phyloP scores from a whole-genome alignment of 2,888 invertebrate species.

The Bombylius major region DNA sequence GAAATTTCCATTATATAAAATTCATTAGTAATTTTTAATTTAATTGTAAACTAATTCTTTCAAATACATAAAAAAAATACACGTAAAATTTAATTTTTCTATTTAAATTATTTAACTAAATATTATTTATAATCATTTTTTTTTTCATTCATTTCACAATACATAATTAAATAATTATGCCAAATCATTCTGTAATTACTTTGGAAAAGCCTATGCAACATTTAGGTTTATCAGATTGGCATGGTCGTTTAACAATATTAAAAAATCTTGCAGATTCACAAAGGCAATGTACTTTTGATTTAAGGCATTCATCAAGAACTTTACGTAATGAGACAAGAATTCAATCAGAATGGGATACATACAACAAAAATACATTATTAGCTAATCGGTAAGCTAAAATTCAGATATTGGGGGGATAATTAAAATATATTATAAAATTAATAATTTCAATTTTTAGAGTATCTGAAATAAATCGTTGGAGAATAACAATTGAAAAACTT shows the following conservation, averaged over 20 bases:
- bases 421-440: conserved; percentile 51
- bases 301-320: conserved; percentile 57
- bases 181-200: conserved; percentile 36
- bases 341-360: conserved; percentile 64
- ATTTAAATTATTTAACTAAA: no score
- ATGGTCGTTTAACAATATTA: conserved; percentile 51
- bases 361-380: conserved; percentile 61
- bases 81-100: no score
- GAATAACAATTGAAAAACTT: conserved; percentile 41
- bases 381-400: conserved; percentile 46
- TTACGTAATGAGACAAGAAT: conserved; percentile 63
- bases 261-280: conserved; percentile 56
- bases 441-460: conserved; percentile 37
- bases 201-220: conserved; percentile 59
- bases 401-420: no score
- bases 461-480: conserved; percentile 44
- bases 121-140: no score
- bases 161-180: conserved; percentile 19
- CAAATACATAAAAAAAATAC: no score
- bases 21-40: no score
- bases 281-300: conserved; percentile 52
- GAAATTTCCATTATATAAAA: no score
- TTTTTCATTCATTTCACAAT: no score
- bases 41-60: no score
- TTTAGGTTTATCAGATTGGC: conserved; percentile 64